These are phyloP conservation scores for Aphidoletes aphidimyza DNA, from an alignment of 2,888 invertebrate species.

Conservation along the genomic window DNA sequence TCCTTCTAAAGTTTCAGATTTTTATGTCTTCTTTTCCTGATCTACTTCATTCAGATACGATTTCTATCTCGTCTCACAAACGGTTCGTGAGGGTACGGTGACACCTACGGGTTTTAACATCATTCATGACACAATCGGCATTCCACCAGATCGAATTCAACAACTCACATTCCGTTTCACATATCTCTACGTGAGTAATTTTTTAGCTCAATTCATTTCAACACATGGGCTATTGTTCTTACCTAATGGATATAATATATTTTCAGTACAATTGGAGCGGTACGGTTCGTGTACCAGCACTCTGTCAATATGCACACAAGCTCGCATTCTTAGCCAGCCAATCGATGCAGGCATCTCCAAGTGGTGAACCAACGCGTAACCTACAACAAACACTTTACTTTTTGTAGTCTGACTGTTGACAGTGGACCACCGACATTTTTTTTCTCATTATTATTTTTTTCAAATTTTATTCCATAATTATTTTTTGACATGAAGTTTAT, in stretches of 20 bases:
- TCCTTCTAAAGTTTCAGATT: not conserved
- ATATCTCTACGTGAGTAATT: constrained; percentile 77
- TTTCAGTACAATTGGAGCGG: constrained; percentile 93
- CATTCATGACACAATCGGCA: constrained; percentile 76
- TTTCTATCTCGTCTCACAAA: constrained; percentile 90
- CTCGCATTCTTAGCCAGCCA: constrained; percentile 89
- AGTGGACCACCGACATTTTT: not conserved
- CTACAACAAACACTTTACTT: constrained; percentile 73
- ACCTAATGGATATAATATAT: constrained; percentile 67
- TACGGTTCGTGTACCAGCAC: constrained; percentile 87
- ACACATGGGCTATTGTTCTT: not conserved
- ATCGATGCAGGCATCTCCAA: constrained; percentile 76
- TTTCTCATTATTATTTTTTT: not conserved
- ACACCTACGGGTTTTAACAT: constrained; percentile 92
- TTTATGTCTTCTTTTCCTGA: not conserved
- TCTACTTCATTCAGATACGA: constrained; percentile 67
- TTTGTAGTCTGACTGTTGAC: constrained; percentile 66
- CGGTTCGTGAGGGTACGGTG: constrained; percentile 88
- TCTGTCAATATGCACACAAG: constrained; percentile 95
- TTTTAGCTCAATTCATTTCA: constrained; percentile 67
- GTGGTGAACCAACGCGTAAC: constrained; percentile 65
- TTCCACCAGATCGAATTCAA: constrained; percentile 81
- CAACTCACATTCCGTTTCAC: constrained; percentile 85
- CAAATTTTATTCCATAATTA: too few species aligned
- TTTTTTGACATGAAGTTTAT: too few species aligned